Conservation (phyloP, 2,797 vertebrate species). For the Amblyopsis hoosieri region DNA sequence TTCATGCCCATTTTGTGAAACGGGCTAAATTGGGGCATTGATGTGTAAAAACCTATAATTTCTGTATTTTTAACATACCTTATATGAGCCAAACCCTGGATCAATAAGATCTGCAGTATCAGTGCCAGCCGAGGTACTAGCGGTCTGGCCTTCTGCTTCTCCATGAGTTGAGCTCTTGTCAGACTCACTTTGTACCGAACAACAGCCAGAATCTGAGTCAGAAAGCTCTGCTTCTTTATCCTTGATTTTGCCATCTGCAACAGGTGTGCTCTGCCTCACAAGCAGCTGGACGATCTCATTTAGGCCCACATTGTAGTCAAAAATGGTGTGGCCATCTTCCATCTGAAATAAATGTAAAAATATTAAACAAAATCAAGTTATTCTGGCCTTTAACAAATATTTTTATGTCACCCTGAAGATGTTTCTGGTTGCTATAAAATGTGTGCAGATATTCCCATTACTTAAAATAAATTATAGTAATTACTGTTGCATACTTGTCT, state of each 20-base stretch:
- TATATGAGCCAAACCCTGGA: conserved; percentile 87
- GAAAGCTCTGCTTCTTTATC: conserved; percentile 92
- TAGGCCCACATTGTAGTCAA: conserved; percentile 94
- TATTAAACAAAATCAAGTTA: background rate
- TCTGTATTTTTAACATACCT: conserved; percentile 70
- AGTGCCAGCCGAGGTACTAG: conserved; percentile 74
- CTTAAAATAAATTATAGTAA: too few relatives aligned
- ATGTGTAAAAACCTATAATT: too few relatives aligned
- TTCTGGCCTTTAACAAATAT: too few relatives aligned
- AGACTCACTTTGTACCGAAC: conserved; percentile 90
- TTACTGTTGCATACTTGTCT: too few relatives aligned
- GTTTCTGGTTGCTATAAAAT: too few relatives aligned
- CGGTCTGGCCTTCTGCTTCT: conserved; percentile 79
- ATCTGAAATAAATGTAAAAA: conserved; percentile 76
- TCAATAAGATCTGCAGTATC: conserved; percentile 65
- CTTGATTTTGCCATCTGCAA: conserved; percentile 65
- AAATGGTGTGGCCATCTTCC: conserved; percentile 96
- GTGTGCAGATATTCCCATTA: too few relatives aligned
- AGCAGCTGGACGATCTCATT: conserved; percentile 97
- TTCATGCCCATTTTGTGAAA: too few relatives aligned
- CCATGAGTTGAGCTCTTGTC: conserved; percentile 93
- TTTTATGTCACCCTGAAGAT: too few relatives aligned
- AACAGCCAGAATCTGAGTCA: conserved; percentile 93
- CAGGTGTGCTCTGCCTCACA: conserved; percentile 82
- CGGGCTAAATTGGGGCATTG: too few relatives aligned